Conservation (phyloP, 2,113 vertebrate genomes). For the Paramisgurnus dabryanus region DNA sequence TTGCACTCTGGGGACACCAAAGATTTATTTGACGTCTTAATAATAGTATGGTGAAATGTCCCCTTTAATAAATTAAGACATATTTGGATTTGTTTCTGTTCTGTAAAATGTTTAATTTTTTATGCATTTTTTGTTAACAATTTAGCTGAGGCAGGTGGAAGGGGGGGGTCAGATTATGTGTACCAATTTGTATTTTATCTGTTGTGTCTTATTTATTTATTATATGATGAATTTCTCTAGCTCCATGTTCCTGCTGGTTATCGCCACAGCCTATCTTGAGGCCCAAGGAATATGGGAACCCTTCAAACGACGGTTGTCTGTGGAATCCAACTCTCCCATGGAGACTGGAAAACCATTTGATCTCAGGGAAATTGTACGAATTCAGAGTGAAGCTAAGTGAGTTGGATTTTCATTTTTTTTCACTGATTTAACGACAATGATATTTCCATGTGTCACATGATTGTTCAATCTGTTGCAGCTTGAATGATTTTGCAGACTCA, state of each 20-base stretch:
- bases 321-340: slow-evolving; percentile 88
- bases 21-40: too few relatives aligned
- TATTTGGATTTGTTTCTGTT: too few relatives aligned
- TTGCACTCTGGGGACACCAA: too few relatives aligned
- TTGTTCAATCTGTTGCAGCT: slow-evolving; percentile 66
- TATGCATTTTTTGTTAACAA: too few relatives aligned
- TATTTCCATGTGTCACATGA: not conserved
- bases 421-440: not conserved
- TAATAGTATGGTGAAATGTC: too few relatives aligned
- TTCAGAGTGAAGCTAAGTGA: slow-evolving; percentile 93
- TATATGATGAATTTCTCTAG: slow-evolving; percentile 65
- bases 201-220: slow-evolving; percentile 1
- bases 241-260: slow-evolving; percentile 93
- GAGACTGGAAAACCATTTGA: slow-evolving; percentile 94
- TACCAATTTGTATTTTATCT: too few relatives aligned
- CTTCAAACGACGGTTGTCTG: slow-evolving; percentile 89
- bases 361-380: slow-evolving; percentile 97
- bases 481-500: slow-evolving; percentile 82
- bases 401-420: slow-evolving; percentile 55
- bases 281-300: slow-evolving; percentile 99
- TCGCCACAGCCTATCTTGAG: slow-evolving; percentile 94
- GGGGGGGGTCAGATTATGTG: too few relatives aligned
- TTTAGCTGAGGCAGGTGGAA: too few relatives aligned
- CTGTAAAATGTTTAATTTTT: too few relatives aligned
- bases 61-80: too few relatives aligned